phyloP scores from a whole-genome alignment of 2,888 invertebrate genomes.

The Lasioglossum oenotherae region DNA sequence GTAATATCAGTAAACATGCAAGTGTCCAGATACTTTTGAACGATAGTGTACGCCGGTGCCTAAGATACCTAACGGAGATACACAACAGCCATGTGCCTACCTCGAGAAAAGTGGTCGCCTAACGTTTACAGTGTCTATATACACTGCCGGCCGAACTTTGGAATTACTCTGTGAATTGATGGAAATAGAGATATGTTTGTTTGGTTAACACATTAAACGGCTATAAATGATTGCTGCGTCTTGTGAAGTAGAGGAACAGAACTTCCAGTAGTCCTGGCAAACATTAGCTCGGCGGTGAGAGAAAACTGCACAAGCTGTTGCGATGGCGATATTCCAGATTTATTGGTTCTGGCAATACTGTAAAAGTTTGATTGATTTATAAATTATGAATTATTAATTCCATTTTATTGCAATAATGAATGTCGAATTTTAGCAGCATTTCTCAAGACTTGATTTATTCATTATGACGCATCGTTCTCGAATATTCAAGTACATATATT shows the following conservation, averaged over 20 bases:
- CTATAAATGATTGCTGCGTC: background rate
- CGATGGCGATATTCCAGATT: background rate
- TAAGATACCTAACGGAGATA: conserved; percentile 2
- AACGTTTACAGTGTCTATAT: background rate
- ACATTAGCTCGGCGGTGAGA: background rate
- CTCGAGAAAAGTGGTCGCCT: background rate
- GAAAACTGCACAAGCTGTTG: background rate
- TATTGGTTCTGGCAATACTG: background rate
- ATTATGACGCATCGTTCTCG: too few relatives aligned
- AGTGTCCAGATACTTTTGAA: conserved; percentile 6
- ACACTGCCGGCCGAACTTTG: background rate
- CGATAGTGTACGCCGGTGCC: background rate
- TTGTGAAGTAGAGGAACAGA: background rate
- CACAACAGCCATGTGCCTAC: background rate
- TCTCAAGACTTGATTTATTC: background rate
- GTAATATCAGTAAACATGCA: conserved; percentile 22
- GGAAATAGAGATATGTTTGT: conserved; percentile 6
- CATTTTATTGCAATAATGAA: background rate
- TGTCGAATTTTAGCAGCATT: too few relatives aligned
- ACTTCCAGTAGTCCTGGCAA: background rate
- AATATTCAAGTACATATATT: too few relatives aligned
- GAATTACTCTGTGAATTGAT: background rate
- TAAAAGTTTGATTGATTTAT: background rate
- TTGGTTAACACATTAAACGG: background rate
- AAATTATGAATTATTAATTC: background rate